Evolutionary conservation across 2,888 invertebrate species (phyloP).

Genomic region (Acleris holmiana): DNA sequence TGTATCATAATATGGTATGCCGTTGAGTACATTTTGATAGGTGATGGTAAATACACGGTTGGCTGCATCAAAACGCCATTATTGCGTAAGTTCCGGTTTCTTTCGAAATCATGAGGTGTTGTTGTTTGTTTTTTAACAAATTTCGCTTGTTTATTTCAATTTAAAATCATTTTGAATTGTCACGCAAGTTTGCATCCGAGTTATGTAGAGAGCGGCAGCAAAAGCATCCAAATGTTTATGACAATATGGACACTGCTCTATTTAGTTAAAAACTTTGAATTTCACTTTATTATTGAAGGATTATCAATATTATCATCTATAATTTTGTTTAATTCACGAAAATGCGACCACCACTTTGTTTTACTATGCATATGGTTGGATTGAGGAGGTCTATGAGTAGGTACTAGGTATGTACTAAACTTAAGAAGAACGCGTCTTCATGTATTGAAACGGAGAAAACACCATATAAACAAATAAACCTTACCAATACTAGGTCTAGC

Average conservation of each 20-base stretch:
- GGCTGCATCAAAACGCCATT: conserved; percentile 13
- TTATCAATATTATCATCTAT: too few species aligned
- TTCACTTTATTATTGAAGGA: too few species aligned
- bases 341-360: too few species aligned
- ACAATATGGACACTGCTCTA: too few species aligned
- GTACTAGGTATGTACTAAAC: too few species aligned
- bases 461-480: conserved; percentile 37
- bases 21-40: conserved; percentile 30
- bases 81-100: conserved; percentile 21
- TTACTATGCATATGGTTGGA: too few species aligned
- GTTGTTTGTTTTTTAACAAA: not conserved
- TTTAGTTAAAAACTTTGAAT: too few species aligned
- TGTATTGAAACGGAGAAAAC: not conserved
- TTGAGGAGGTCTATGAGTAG: too few species aligned
- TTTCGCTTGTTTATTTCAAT: not conserved
- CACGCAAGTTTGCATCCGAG: too few species aligned
- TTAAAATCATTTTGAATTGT: too few species aligned
- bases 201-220: not conserved
- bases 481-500: conserved; percentile 96
- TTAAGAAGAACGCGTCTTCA: not conserved
- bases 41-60: conserved; percentile 2
- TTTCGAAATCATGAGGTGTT: not conserved
- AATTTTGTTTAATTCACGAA: too few species aligned
- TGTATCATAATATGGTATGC: not conserved
- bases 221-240: too few species aligned